Evolutionary conservation across 1,140 invertebrate species (phyloP), one percentile per base, ranked within the genome.

Genomic region (Drosophila baimaii): DNA sequence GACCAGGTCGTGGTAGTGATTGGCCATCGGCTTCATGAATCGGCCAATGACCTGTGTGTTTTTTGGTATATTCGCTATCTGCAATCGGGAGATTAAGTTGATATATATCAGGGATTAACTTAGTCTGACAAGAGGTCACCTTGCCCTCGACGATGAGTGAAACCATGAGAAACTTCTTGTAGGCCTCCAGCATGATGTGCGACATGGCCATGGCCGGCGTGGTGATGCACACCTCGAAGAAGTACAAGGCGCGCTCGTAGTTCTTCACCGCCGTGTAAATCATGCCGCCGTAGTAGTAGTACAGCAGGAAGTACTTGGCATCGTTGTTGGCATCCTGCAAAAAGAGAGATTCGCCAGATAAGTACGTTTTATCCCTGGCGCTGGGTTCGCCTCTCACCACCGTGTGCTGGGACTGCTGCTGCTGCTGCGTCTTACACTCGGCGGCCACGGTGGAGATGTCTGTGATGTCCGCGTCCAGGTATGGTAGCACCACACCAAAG

Each of bases 271-370:
- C 97, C 56, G 97, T 95, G 89, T 98, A 99, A 77, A 99, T 98
- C 96, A 99, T 98, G 52, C 98, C 98, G 49, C 98, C 98, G 93
- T 99, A 99, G 92, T 99, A 99, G 91, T 97, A 99, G 92, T 98
- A 99, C 0, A 98, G 93, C 39, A 99, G 93, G 91, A 98, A 98
- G 92, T 98, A 96, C 93, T 98, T 95, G 92, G 98, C 97, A 94
- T 97, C 98, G 72, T 95, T 95, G 54, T 95, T 95, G 63, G 95
- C 95, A 93, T 96, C 93, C 94, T 94, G 80, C 43, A 43, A 31
- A 19, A n/a, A n/a, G n/a, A 10, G 15, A 15, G 10, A 17, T 29
- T 13, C 2, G 10, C 2, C 2, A 9, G 12, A 4, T 21, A 23
- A 52, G 51, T 52, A 52, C 19, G 13, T 7, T 55, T 37, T 7